Evolutionary conservation across 1,140 invertebrate genomes (phyloP).

Genomic region (Trichonephila inaurata): DNA sequence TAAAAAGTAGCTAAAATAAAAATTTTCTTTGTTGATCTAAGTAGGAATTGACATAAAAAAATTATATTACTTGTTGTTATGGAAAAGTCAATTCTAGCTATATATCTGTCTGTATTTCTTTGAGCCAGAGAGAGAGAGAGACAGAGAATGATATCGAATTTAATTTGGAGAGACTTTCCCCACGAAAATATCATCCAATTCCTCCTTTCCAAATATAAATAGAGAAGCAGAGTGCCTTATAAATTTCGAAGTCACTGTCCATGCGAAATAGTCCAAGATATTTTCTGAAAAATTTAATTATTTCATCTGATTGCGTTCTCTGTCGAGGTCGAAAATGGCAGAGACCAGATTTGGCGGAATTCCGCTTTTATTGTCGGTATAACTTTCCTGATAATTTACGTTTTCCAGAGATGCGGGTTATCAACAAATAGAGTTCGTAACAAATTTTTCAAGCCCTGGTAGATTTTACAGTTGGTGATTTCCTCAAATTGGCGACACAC

Average conservation of each 20-base stretch:
- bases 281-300: slow-evolving; percentile 55
- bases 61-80: too few relatives aligned
- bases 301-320: background rate
- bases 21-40: too few relatives aligned
- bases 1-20: too few relatives aligned
- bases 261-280: slow-evolving; percentile 23
- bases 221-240: background rate
- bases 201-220: background rate
- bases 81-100: background rate
- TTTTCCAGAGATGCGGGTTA: slow-evolving; percentile 35
- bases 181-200: background rate
- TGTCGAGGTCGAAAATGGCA: slow-evolving; percentile 34
- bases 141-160: background rate
- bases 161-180: background rate
- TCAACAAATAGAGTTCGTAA: slow-evolving; percentile 18
- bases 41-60: too few relatives aligned
- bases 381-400: background rate
- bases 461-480: background rate
- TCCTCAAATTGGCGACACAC: background rate
- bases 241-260: background rate
- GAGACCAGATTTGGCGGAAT: background rate
- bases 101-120: background rate
- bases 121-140: background rate
- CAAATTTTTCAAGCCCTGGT: slow-evolving; percentile 47
- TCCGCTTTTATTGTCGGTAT: slow-evolving; percentile 32